Conservation (phyloP, 1,140 invertebrate species). For the Fopius arisanus region DNA sequence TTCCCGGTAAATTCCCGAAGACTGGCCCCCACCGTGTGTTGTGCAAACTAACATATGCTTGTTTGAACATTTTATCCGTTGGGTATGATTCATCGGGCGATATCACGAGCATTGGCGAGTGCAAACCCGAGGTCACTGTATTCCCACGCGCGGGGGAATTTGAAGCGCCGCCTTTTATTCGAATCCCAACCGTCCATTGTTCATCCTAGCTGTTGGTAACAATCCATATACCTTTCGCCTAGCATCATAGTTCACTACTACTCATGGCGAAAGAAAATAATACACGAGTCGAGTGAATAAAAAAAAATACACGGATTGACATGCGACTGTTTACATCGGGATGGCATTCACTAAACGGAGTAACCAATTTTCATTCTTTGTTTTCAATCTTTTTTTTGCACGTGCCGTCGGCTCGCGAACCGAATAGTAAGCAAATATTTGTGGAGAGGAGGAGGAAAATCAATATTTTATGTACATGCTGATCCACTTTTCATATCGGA, state of each 20-base stretch:
- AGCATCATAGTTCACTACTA: neutral
- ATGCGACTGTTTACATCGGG: neutral
- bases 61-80: constrained; percentile 6
- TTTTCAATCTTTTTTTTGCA: neutral
- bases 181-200: neutral
- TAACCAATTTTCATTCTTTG: neutral
- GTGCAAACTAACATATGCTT: constrained; percentile 7
- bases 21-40: neutral
- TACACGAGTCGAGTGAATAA: no score
- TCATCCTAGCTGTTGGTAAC: constrained; percentile 4
- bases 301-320: neutral
- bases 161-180: constrained; percentile 12
- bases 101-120: neutral
- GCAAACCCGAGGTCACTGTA: constrained; percentile 5
- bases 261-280: no score
- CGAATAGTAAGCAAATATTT: constrained; percentile 4
- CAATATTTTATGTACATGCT: neutral
- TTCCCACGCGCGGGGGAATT: constrained; percentile 13
- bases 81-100: constrained; percentile 11
- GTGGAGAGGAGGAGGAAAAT: neutral
- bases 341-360: neutral
- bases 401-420: neutral
- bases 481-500: neutral
- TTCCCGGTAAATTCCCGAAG: neutral
- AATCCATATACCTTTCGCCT: constrained; percentile 7